These are phyloP conservation scores for Philaenus spumarius DNA, from an alignment of 1,140 invertebrate genomes.

Conservation along the genomic window DNA sequence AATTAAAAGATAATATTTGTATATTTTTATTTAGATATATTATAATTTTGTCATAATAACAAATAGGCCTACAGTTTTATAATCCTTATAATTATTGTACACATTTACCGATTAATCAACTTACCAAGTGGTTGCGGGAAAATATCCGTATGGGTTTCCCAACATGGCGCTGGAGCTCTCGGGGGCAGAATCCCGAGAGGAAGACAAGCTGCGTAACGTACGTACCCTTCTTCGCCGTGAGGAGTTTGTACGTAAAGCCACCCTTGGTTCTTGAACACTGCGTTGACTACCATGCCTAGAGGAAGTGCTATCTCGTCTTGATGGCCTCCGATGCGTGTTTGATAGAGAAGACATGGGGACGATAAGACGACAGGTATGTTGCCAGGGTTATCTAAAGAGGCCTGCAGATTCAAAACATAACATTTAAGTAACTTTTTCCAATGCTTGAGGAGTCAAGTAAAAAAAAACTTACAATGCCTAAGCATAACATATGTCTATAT, in stretches of 20 bases:
- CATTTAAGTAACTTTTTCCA: too few species aligned
- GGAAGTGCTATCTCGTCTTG: slow-evolving; percentile 64
- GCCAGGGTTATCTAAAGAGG: slow-evolving; percentile 61
- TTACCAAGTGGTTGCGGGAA: slow-evolving; percentile 55
- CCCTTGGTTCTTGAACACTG: slow-evolving; percentile 71
- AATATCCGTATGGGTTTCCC: slow-evolving; percentile 70
- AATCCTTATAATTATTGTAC: too few species aligned
- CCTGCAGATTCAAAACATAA: too few species aligned
- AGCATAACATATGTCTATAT: too few species aligned
- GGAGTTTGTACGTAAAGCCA: slow-evolving; percentile 72
- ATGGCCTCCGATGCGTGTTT: slow-evolving; percentile 56
- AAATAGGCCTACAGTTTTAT: too few species aligned
- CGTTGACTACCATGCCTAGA: slow-evolving; percentile 75
- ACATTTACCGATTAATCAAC: too few species aligned
- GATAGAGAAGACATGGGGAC: slow-evolving; percentile 64
- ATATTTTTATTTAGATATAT: too few species aligned
- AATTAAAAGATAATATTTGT: too few species aligned
- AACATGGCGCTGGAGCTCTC: slow-evolving; percentile 49
- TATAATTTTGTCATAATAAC: too few species aligned
- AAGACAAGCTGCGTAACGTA: slow-evolving; percentile 52
- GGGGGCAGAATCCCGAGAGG: slow-evolving; percentile 62
- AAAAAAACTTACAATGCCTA: too few species aligned
- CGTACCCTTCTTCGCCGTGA: slow-evolving; percentile 69
- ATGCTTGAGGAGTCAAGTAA: too few species aligned
- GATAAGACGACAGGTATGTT: slow-evolving; percentile 76